Conservation (phyloP, 2,113 vertebrate species). For the Bungarus multicinctus region DNA sequence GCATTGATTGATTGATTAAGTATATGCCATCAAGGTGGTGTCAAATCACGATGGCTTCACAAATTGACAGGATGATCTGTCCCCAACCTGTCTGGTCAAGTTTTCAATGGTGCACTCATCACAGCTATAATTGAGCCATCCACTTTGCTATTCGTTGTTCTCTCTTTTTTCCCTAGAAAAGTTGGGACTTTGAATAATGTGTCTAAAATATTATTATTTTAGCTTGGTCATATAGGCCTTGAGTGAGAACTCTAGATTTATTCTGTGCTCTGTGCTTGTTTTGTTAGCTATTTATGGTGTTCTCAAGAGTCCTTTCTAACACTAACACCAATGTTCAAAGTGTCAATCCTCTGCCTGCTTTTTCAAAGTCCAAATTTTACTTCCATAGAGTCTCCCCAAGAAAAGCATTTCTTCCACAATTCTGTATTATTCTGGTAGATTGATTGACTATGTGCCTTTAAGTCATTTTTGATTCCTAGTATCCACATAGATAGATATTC, state of each 20-base stretch:
- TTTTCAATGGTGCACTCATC: background rate
- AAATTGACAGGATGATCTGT: background rate
- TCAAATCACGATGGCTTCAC: background rate
- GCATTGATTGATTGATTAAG: background rate
- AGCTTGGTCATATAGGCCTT: background rate
- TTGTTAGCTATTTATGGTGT: background rate
- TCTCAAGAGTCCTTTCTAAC: background rate
- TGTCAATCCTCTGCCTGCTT: background rate
- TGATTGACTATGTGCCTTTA: background rate
- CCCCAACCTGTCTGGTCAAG: background rate
- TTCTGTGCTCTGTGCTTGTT: background rate
- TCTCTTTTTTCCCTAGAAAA: background rate
- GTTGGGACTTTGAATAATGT: background rate
- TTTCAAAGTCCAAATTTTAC: background rate
- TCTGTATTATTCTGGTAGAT: background rate
- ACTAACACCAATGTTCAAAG: background rate
- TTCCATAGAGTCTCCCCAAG: background rate
- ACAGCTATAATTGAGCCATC: background rate
- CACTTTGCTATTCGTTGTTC: background rate
- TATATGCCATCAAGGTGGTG: background rate
- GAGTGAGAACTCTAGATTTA: background rate
- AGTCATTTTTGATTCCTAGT: background rate
- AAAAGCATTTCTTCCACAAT: background rate
- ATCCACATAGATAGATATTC: background rate
- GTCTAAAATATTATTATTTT: background rate